Conservation (phyloP, 2,888 invertebrate genomes). For the Drosophila infuscata region DNA sequence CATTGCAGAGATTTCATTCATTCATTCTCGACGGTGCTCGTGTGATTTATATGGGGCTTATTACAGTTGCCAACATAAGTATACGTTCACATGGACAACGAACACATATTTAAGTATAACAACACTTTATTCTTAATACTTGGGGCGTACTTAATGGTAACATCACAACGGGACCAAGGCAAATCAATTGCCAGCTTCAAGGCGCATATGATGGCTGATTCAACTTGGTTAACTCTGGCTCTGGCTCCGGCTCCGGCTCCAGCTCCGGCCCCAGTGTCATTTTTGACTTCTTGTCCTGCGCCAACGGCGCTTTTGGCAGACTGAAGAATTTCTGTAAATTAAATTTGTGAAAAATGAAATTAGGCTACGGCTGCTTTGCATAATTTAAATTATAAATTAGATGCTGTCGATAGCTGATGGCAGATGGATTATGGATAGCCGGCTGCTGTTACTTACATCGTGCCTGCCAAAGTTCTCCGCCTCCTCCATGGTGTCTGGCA, state of each 20-base stretch:
- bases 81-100: conserved; percentile 9
- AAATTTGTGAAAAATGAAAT: conserved; percentile 67
- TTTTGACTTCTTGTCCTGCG: conserved; percentile 30
- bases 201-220: conserved; percentile 57
- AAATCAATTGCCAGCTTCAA: conserved; percentile 57
- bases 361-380: conserved; percentile 71
- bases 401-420: conserved; percentile 44
- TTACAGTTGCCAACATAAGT: conserved; percentile 55
- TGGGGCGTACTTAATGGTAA: conserved; percentile 72
- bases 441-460: conserved; percentile 75
- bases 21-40: conserved; percentile 25
- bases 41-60: conserved; percentile 73
- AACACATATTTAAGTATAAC: conserved; percentile 49
- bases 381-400: conserved; percentile 73
- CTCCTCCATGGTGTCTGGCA: conserved; percentile 89
- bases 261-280: conserved; percentile 30
- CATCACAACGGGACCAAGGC: conserved; percentile 65
- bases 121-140: conserved; percentile 78
- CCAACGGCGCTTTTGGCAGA: conserved; percentile 82
- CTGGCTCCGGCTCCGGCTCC: conserved; percentile 44
- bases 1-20: conserved; percentile 78
- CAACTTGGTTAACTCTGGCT: conserved; percentile 61
- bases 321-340: conserved; percentile 84
- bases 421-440: conserved; percentile 2
- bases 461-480: conserved; percentile 87